These are phyloP conservation scores for Apus apus DNA, from an alignment of 2,113 vertebrate species.

Conservation along the genomic window DNA sequence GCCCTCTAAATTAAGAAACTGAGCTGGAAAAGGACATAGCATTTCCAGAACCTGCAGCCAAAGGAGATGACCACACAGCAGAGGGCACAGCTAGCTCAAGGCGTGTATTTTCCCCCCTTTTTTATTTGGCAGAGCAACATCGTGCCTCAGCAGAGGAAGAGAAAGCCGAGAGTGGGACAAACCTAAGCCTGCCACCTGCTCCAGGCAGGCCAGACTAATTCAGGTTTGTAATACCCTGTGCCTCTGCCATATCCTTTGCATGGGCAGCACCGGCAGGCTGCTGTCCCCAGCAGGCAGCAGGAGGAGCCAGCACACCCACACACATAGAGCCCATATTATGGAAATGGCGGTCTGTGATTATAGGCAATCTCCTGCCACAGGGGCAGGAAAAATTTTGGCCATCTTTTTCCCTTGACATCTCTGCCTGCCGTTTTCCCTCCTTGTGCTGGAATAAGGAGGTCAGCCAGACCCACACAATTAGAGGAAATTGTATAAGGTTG, in stretches of 20 bases:
- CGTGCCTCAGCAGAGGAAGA: not conserved
- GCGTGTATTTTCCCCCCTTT: not conserved
- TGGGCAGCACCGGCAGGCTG: fast-evolving
- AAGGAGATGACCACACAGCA: fast-evolving
- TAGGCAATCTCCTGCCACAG: not conserved
- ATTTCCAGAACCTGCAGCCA: not conserved
- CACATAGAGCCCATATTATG: not conserved
- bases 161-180: not conserved
- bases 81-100: not conserved
- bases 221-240: not conserved
- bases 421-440: constrained; percentile 14
- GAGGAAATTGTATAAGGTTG: constrained; percentile 64
- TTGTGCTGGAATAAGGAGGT: constrained; percentile 45
- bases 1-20: not conserved
- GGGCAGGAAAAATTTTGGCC: constrained; percentile 46
- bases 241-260: fast-evolving
- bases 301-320: not conserved
- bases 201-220: not conserved
- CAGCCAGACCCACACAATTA: constrained; percentile 71
- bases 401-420: constrained; percentile 26
- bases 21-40: not conserved
- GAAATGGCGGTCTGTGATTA: not conserved
- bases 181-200: not conserved
- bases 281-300: fast-evolving
- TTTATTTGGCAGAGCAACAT: not conserved